Base-by-base conservation (phyloP, 2,888 invertebrate genomes). In the Macaria liturata region DNA sequence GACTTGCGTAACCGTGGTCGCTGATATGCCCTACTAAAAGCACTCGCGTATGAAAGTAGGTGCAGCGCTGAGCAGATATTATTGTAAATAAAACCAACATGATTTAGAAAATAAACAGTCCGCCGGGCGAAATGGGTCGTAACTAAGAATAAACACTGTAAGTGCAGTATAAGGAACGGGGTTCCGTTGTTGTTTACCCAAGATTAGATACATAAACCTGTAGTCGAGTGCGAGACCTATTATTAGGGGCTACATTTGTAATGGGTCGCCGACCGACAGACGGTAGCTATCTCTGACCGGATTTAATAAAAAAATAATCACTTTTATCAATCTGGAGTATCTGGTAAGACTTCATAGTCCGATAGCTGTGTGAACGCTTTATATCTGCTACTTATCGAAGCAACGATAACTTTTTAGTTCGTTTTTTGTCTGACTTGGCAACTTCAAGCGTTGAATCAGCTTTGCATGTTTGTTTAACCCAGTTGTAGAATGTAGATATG, bases 171-270 rank as follows among this genome's bases (percentile, higher is more conserved):
- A 71, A 70, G 71, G 67, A 72, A 68, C 64, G 69, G 66, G 68
- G 69, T 69, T 71, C 65, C 68, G 66, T 64, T 71, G 74, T 72
- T 82, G 81, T 84, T 84, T 84, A 83, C 74, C 71, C 73, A 80
- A 83, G 84, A 83, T 84, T 81, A 81, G 82, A 79, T 80, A 78
- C 75, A 72, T 77, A 80, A 81, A 83, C 80, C 76, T 79, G 80
- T 73, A 78, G 71, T 71, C 64, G 62, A 75, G 67, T 70, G 66
- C 67, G 69, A 70, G 72, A 69, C 65, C 65, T 68, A 64, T 71
- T 68, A 64, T 71, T 71, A 71, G 53, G 68, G 70, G 71, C 72
- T 75, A 72, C 62, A 64, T 72, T 71, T 62, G 55, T 62, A 64
- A 59, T 56, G 57, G 67, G 58, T 70, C 66, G 66, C 57, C 66